Evolutionary conservation across 2,113 vertebrate genomes (phyloP).

Genomic region (Tragulus kanchil): DNA sequence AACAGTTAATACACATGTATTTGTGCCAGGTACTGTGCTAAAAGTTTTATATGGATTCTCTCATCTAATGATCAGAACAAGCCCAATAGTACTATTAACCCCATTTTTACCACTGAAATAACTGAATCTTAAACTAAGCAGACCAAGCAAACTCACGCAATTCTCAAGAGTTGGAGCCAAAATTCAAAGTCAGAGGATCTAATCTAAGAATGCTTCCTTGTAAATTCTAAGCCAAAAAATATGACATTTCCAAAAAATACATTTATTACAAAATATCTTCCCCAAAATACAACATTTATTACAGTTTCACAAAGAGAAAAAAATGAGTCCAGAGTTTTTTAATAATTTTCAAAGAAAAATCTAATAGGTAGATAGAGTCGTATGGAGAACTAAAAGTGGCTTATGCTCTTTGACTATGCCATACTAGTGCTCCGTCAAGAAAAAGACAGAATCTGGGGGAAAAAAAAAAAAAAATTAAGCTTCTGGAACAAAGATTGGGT

Average conservation of each 20-base stretch:
- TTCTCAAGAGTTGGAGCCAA: neutral
- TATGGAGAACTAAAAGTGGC: neutral
- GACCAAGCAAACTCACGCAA: neutral
- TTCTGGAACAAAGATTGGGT: slow-evolving; percentile 10
- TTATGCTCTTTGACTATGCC: neutral
- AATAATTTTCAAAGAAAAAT: slow-evolving; percentile 37
- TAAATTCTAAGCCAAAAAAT: neutral
- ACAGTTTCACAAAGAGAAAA: neutral
- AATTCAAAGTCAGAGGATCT: neutral
- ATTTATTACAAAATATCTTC: neutral
- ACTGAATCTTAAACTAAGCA: neutral
- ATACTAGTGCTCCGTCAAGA: slow-evolving; percentile 40
- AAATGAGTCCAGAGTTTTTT: neutral
- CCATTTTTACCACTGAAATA: neutral
- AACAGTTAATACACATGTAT: neutral
- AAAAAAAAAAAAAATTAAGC: neutral
- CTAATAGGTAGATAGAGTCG: neutral
- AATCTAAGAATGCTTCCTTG: neutral
- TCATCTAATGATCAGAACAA: neutral
- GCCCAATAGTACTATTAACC: neutral
- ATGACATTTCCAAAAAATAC: no score
- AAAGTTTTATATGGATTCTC: neutral
- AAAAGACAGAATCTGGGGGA: neutral
- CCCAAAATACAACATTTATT: neutral
- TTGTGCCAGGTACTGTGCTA: neutral